Evolutionary conservation across 2,113 vertebrate genomes (phyloP).

Genomic region (Xyliphius kryptos): DNA sequence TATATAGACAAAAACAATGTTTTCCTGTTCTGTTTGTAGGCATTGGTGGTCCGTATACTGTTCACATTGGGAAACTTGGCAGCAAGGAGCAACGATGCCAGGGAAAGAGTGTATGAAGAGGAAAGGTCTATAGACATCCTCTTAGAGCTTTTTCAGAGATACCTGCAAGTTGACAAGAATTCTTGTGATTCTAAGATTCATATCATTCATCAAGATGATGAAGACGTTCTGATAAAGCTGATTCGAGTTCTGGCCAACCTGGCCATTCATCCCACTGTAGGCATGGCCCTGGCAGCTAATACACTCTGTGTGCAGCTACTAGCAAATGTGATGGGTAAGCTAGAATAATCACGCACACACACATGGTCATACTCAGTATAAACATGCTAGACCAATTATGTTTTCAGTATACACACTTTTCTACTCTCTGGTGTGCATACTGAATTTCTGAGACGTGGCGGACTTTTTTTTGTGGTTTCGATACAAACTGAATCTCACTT

Average conservation of each 20-base stretch:
- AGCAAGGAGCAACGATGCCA: slow-evolving; percentile 67
- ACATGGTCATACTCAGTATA: no score
- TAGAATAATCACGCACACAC: no score
- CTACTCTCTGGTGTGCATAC: no score
- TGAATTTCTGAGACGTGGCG: no score
- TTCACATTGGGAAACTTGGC: slow-evolving; percentile 91
- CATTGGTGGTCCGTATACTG: slow-evolving; percentile 78
- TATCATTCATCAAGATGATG: slow-evolving; percentile 46
- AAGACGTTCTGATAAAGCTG: slow-evolving; percentile 88
- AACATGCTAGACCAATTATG: no score
- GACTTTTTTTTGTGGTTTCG: no score
- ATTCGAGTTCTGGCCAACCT: slow-evolving; percentile 85
- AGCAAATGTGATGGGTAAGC: slow-evolving; percentile 75
- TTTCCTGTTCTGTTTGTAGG: slow-evolving; percentile 68
- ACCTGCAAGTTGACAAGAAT: slow-evolving; percentile 50
- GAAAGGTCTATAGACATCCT: slow-evolving; percentile 63
- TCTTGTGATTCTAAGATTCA: not conserved
- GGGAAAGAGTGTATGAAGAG: slow-evolving; percentile 68
- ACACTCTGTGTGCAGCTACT: slow-evolving; percentile 64
- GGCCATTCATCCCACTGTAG: slow-evolving; percentile 71
- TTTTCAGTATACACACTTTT: no score
- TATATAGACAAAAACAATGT: no score
- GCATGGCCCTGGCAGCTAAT: slow-evolving; percentile 66
- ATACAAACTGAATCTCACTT: no score
- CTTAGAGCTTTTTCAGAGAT: slow-evolving; percentile 67